Evolutionary conservation across 2,113 vertebrate species (phyloP), one percentile per base, ranked within the genome.

Genomic region (Archilochus colubris): DNA sequence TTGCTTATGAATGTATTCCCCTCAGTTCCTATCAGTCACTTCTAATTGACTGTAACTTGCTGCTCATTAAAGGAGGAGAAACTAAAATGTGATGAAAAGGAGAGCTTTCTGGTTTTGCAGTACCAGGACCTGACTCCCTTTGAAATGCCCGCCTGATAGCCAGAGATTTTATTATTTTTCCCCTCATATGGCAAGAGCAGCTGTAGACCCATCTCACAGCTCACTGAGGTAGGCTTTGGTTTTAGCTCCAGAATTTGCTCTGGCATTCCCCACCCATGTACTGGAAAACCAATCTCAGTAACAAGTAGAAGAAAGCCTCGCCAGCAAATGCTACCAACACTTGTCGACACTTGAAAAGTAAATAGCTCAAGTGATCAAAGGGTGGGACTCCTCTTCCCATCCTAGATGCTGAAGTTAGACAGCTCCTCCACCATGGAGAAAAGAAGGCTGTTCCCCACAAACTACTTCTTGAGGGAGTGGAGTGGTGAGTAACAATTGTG

Each of bases 1-100:
- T 98, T 98, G 97, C 98, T 97, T 97, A 98, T 98, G 21, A 97
- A 93, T 87, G 27, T 98, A 98, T 98, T 98, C 98, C 97, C 98
- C 79, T 93, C 96, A 83, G 97, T 95, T 97, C 93, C 95, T 97
- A 98, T 98, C 97, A 98, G 98, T 97, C 97, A 98, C 98, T 97
- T 98, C 98, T 98, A 98, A 97, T 97, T 98, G 97, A 94, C 98
- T 98, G 96, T 97, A 98, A 97, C 96, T 98, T 91, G 82, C 91
- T 96, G 82, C 97, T 98, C 95, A 89, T 98, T 98, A 98, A 98
- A 97, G 94, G 93, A 96, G 88, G 22, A n/a, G 66, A 46, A 62
- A 87, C 31, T 64, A 67, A 78, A 61, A 24, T 13, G 12, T 38
- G 23, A 83, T 63, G 66, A 57, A 61, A 73, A 85, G 22, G 28